Conservation (phyloP, 2,797 vertebrate genomes). For the Tangara arthus region DNA sequence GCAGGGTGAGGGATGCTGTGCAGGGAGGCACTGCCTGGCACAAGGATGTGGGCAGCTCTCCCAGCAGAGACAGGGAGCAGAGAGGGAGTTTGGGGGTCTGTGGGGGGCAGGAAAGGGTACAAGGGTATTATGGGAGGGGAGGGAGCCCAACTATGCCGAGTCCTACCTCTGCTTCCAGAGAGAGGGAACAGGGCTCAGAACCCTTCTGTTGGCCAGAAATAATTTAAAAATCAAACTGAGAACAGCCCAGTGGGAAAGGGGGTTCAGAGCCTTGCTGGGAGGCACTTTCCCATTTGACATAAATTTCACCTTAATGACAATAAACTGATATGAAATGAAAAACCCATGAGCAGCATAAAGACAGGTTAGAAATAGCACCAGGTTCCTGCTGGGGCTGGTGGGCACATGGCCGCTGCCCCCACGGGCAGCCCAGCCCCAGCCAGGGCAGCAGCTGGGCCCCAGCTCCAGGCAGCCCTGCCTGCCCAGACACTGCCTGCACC, state of each 20-base stretch:
- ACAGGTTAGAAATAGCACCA: slow-evolving; percentile 73
- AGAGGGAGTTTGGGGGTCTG: too few relatives aligned
- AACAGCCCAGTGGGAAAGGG: background rate
- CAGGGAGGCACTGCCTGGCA: background rate
- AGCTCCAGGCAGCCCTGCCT: background rate
- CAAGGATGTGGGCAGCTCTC: background rate
- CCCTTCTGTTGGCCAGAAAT: background rate
- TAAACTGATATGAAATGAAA: background rate
- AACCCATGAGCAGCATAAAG: slow-evolving; percentile 55
- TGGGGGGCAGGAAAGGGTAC: background rate
- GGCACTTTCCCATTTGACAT: slow-evolving; percentile 9
- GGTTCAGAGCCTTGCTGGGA: background rate
- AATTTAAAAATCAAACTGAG: slow-evolving; percentile 53
- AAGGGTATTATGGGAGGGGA: background rate
- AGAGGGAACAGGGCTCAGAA: background rate
- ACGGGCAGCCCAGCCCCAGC: background rate
- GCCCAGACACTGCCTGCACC: background rate
- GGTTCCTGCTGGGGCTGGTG: slow-evolving; percentile 42
- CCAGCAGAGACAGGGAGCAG: background rate
- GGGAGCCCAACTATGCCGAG: background rate
- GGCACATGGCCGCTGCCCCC: background rate
- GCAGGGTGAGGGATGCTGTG: background rate
- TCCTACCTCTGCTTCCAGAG: background rate
- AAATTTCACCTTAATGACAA: slow-evolving; percentile 62
- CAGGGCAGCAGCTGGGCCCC: background rate